Percentiles rank a stretch among this genome's conserved stretches.
These are phyloP conservation scores for Lerista edwardsae DNA, from an alignment of 2,797 vertebrate genomes.

Conservation along the genomic window DNA sequence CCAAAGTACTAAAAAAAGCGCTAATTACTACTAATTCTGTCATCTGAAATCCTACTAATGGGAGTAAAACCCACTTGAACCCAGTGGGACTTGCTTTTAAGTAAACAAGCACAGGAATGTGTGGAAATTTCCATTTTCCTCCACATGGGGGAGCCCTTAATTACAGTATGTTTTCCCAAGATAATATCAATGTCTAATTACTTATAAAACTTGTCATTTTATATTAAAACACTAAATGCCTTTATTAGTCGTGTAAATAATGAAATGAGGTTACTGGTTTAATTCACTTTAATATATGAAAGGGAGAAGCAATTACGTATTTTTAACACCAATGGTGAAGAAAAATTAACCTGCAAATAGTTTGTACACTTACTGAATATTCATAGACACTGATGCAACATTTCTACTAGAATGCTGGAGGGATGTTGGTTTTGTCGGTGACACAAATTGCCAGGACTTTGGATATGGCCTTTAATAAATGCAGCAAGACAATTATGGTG, in stretches of 20 bases:
- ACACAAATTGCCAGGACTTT: background rate
- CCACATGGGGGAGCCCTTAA: conserved; percentile 70
- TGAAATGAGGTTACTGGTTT: conserved; percentile 17
- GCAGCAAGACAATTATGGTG: background rate
- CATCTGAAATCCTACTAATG: too few species aligned
- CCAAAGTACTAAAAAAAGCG: background rate
- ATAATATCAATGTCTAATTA: conserved; percentile 17
- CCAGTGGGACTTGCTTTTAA: too few species aligned
- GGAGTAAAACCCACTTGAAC: too few species aligned
- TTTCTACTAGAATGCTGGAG: background rate
- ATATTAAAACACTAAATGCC: conserved; percentile 46
- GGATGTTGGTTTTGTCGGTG: background rate
- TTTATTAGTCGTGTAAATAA: conserved; percentile 34
- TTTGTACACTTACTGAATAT: conserved; percentile 22
- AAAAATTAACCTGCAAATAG: conserved; percentile 23
- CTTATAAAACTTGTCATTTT: conserved; percentile 34
- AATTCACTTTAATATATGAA: conserved; percentile 14
- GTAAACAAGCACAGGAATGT: background rate
- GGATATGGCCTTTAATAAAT: background rate
- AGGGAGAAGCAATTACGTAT: conserved; percentile 13
- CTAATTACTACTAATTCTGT: background rate
- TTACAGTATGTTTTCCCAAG: conserved; percentile 48
- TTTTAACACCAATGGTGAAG: conserved; percentile 19
- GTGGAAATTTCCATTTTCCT: conserved; percentile 37
- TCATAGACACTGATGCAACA: background rate